Percentiles rank a stretch among this genome's conserved stretches.
Conservation (phyloP, 2,888 invertebrate genomes). For the Cephus spinipes region DNA sequence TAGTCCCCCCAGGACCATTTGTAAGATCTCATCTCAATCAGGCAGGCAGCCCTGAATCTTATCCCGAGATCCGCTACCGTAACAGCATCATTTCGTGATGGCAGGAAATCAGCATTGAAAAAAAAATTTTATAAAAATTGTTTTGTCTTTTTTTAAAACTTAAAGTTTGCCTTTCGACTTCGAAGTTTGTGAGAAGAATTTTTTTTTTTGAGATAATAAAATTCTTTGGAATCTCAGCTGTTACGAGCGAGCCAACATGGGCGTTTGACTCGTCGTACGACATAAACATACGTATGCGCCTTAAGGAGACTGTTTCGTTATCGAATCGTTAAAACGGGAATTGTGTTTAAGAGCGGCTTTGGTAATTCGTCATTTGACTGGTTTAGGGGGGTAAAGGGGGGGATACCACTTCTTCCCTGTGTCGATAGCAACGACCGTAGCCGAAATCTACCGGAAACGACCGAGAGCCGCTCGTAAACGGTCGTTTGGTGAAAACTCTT, state of each 20-base stretch:
- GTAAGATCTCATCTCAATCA: constrained; percentile 16
- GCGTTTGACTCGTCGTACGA: neutral
- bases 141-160: neutral
- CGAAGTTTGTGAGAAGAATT: neutral
- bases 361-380: neutral
- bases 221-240: neutral
- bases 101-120: neutral
- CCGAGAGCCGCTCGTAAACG: neutral
- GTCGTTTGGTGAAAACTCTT: neutral
- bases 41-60: neutral
- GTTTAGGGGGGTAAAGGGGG: neutral
- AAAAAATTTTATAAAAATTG: neutral
- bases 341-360: neutral
- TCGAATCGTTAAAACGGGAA: neutral
- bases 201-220: neutral
- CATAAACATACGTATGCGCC: neutral
- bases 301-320: neutral
- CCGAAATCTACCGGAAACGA: neutral
- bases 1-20: constrained; percentile 9
- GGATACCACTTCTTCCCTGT: neutral
- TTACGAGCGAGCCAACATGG: neutral
- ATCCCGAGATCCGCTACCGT: neutral
- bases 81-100: neutral
- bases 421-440: neutral
- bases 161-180: neutral